Conservation (phyloP, 2,797 vertebrate species). For the Labeo calbasu region DNA sequence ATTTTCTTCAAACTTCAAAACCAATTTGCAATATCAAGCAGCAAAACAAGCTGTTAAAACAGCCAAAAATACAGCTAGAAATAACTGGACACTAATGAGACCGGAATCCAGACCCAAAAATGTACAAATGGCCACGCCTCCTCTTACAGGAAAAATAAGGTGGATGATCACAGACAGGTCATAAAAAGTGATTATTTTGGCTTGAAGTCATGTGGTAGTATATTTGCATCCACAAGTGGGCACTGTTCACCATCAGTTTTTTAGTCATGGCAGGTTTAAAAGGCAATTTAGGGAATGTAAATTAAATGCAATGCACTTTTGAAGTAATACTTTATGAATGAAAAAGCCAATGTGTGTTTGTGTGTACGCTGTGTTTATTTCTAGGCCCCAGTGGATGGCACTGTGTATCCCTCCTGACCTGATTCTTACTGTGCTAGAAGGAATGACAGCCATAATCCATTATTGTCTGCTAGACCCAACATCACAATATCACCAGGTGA, state of each 20-base stretch:
- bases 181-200: not conserved
- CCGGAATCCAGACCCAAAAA: too few relatives aligned
- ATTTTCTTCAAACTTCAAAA: too few relatives aligned
- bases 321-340: not conserved
- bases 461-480: constrained; percentile 96
- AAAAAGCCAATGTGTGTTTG: not conserved
- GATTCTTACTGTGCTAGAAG: constrained; percentile 94
- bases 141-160: too few relatives aligned
- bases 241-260: constrained; percentile 46
- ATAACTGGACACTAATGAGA: too few relatives aligned
- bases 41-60: too few relatives aligned
- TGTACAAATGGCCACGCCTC: too few relatives aligned
- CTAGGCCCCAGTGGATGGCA: constrained; percentile 95
- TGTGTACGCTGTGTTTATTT: constrained; percentile 12
- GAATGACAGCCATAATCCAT: constrained; percentile 96
- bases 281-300: not conserved
- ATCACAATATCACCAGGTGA: constrained; percentile 97
- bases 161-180: not conserved
- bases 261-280: not conserved
- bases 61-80: too few relatives aligned
- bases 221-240: constrained; percentile 65
- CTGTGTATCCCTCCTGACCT: constrained; percentile 95
- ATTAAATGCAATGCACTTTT: not conserved
- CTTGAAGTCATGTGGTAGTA: not conserved
- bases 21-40: too few relatives aligned